Conservation (phyloP, 2,797 vertebrate genomes). For the Paedocypris micromegethes region DNA sequence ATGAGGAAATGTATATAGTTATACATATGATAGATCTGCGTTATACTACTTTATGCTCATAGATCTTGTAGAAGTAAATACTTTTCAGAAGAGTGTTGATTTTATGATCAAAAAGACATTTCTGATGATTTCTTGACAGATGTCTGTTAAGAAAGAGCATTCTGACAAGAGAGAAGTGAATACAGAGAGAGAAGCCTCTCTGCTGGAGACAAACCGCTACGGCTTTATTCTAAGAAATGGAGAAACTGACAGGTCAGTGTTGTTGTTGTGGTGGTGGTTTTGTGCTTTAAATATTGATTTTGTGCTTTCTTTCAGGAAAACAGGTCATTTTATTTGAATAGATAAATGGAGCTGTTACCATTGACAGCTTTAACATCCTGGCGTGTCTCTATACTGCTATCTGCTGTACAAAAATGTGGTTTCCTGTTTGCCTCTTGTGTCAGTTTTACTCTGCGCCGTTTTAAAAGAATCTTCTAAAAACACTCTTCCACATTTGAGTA, state of each 20-base stretch:
- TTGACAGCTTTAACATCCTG: slow-evolving; percentile 62
- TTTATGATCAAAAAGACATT: no score
- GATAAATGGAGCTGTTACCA: slow-evolving; percentile 43
- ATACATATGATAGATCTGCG: background rate
- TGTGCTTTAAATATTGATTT: background rate
- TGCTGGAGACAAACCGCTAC: slow-evolving; percentile 69
- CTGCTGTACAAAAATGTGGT: slow-evolving; percentile 63
- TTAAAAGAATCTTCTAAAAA: no score
- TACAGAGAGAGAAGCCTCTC: slow-evolving; percentile 56
- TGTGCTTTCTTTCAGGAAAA: no score
- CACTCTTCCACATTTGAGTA: no score
- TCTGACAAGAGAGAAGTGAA: slow-evolving; percentile 55
- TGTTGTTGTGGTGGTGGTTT: background rate
- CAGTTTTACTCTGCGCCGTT: slow-evolving; percentile 15
- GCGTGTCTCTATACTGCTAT: slow-evolving; percentile 63
- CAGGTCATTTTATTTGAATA: no score
- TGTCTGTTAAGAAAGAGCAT: slow-evolving; percentile 52
- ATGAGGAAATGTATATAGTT: background rate
- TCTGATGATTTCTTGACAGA: slow-evolving; percentile 36
- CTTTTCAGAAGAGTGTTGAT: no score
- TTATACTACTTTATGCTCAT: no score
- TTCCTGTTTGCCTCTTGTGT: slow-evolving; percentile 69
- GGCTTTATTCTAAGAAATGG: slow-evolving; percentile 72
- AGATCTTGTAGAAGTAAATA: no score
- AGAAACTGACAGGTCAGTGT: slow-evolving; percentile 63